Base-by-base conservation (phyloP, 2,113 vertebrate genomes). In the Amazona vittata region DNA sequence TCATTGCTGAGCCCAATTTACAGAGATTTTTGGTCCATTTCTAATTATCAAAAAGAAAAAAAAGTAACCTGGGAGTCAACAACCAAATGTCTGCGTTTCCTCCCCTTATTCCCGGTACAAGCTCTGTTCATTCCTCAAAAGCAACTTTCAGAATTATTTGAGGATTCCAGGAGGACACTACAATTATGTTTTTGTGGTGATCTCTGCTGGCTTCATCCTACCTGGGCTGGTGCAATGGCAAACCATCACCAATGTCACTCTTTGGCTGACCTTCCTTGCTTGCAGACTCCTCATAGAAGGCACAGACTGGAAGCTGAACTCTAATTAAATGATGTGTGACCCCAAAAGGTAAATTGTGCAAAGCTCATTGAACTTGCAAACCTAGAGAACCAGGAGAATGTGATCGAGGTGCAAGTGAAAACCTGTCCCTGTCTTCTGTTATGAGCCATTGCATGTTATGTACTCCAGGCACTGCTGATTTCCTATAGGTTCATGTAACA, bases 181-280 rank as follows among this genome's bases (percentile, higher is more conserved):
- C 4, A 41, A n/a, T 18, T 37, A 9, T 33, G 79, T 71, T 76
- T 43, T 47, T 33, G 19, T 29, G 5, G 29, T 33, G 33, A 29
- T 50, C 18, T 25, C 12, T 69, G 39, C 22, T 47, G 26, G 20
- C 71, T 81, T 84, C 55, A 63, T 29, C 31, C 59, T 5, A 17
- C 31, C n/a, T 73, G 41, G 37, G 41, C 29, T 81, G 21, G 31
- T 37, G 59, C 2, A 2, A 62, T 24, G 37, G 44, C 12, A 65
- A 0, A 0, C 33, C 53, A 69, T 5, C 1, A 1, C n/a, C 41
- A 77, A 31, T 2, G 2, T 57, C 29, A n/a, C 24, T 22, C 14
- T n/a, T 26, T 46, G n/a, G 44, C 24, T 74, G n/a, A 7, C 43
- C 19, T 65, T 64, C 20, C 11, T 28, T 25, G 15, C 22, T 50